Evolutionary conservation across 2,113 vertebrate genomes (phyloP).

Genomic region (Aix galericulata): DNA sequence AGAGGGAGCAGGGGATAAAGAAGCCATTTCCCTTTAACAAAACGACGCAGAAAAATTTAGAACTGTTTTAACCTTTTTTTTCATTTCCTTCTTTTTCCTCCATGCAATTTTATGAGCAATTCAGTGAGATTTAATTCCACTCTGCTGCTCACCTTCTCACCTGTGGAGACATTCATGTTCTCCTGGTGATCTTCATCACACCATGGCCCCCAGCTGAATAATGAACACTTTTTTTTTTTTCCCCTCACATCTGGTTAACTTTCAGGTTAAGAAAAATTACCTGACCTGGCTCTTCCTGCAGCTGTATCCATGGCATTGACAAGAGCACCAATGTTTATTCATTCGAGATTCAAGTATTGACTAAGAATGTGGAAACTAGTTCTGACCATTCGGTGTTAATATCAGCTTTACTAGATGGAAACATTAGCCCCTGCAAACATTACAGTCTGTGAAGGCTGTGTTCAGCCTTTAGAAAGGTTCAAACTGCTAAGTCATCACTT

Average conservation of each 20-base stretch:
- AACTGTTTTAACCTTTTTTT: neutral
- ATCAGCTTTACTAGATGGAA: neutral
- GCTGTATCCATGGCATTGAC: neutral
- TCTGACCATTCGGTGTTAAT: neutral
- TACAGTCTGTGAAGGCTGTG: fast-evolving
- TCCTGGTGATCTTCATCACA: neutral
- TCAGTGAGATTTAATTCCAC: neutral
- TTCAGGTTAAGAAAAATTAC: fast-evolving
- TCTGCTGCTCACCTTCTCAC: neutral
- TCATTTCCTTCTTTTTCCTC: neutral
- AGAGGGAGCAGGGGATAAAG: neutral
- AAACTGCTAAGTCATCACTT: neutral
- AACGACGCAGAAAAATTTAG: neutral
- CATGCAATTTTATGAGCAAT: too few relatives aligned
- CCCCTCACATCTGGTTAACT: neutral
- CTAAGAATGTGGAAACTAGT: neutral
- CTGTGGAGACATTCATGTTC: neutral
- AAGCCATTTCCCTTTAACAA: neutral
- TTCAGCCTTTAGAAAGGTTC: neutral
- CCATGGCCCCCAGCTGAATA: neutral
- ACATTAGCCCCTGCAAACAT: neutral
- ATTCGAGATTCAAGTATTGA: neutral
- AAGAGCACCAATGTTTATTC: fast-evolving
- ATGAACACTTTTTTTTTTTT: neutral
- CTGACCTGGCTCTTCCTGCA: neutral